A percentile compares a stretch with the other conserved stretches of the same genome.
Evolutionary conservation across 2,113 vertebrate species (phyloP).

Genomic region (Tilapia sparmanii): DNA sequence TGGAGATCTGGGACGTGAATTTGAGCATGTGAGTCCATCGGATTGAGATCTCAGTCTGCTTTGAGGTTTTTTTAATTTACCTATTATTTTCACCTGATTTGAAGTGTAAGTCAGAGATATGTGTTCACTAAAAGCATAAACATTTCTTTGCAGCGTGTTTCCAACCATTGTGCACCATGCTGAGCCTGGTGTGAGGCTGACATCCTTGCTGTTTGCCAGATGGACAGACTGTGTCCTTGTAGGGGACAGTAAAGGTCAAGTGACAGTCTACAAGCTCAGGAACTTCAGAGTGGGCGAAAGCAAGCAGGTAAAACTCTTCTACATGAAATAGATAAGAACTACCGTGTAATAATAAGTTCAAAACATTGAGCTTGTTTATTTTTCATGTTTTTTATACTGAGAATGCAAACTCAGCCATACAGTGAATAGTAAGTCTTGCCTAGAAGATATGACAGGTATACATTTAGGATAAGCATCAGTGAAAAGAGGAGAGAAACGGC

Average conservation of each 20-base stretch:
- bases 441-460: background rate
- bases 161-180: slow-evolving; percentile 68
- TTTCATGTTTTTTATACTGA: background rate
- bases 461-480: background rate
- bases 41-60: background rate
- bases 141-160: slow-evolving; percentile 64
- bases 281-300: slow-evolving; percentile 52
- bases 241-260: slow-evolving; percentile 79
- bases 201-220: slow-evolving; percentile 73
- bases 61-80: background rate
- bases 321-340: background rate
- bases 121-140: background rate
- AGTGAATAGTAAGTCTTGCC: background rate
- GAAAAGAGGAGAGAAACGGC: background rate
- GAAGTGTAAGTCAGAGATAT: background rate
- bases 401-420: background rate
- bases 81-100: background rate
- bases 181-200: slow-evolving; percentile 63
- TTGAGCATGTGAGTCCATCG: slow-evolving; percentile 75
- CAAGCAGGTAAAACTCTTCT: slow-evolving; percentile 62
- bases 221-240: slow-evolving; percentile 77
- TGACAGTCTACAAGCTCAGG: slow-evolving; percentile 68
- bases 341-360: background rate
- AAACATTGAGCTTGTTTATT: background rate
- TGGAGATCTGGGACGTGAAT: slow-evolving; percentile 88